Percentiles rank a stretch among this genome's conserved stretches.
These are phyloP conservation scores for Tetragnatha versicolor DNA, from an alignment of 1,140 invertebrate species.

Conservation along the genomic window DNA sequence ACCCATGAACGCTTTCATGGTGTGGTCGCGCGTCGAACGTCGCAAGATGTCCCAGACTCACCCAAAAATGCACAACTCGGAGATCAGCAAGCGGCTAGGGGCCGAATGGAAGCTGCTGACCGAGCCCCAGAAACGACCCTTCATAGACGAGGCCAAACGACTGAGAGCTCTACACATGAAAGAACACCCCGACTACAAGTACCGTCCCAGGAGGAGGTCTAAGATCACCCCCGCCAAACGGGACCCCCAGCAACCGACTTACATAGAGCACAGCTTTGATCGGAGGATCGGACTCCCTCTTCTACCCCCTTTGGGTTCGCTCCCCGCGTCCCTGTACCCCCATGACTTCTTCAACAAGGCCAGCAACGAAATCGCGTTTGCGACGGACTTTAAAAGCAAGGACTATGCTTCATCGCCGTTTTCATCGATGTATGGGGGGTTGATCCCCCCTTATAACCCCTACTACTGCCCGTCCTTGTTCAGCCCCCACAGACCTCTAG, in stretches of 20 bases:
- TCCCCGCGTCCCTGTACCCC: neutral
- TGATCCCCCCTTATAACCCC: neutral
- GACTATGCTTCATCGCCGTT: too few relatives aligned
- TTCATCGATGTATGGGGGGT: too few relatives aligned
- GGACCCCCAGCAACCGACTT: constrained; percentile 74
- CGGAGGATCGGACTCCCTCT: neutral
- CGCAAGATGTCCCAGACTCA: constrained; percentile 93
- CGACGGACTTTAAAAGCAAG: too few relatives aligned
- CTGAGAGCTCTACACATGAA: constrained; percentile 89
- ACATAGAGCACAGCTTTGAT: too few relatives aligned
- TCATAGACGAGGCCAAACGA: constrained; percentile 95
- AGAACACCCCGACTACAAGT: constrained; percentile 90
- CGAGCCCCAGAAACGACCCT: constrained; percentile 95
- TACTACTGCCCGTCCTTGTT: too few relatives aligned
- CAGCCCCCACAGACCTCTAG: too few relatives aligned
- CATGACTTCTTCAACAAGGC: neutral
- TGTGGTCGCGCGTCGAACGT: constrained; percentile 75
- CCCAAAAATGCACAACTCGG: constrained; percentile 97
- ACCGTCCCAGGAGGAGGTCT: constrained; percentile 85
- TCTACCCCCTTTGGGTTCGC: neutral
- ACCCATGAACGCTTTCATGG: constrained; percentile 62
- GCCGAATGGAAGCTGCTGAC: constrained; percentile 95
- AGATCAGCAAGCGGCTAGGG: constrained; percentile 92
- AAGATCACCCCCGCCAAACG: constrained; percentile 80
- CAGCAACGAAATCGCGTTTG: constrained; percentile 33